Conservation (phyloP, 2,888 invertebrate genomes). For the Drosophila recens region DNA sequence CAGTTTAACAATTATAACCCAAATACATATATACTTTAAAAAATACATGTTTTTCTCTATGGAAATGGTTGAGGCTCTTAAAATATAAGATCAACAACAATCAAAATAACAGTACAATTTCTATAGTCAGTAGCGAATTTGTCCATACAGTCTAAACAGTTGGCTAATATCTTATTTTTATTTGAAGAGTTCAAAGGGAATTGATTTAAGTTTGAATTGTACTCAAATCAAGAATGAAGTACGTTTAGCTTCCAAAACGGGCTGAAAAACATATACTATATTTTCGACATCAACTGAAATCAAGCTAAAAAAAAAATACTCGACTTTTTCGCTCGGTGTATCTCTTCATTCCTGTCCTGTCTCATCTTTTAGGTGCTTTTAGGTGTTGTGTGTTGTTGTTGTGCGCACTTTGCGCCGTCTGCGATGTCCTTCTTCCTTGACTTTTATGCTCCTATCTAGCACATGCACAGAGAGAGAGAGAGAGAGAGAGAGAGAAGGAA, state of each 20-base stretch:
- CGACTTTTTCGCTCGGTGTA: neutral
- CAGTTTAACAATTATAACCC: too few relatives aligned
- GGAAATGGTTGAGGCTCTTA: too few relatives aligned
- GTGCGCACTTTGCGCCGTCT: slow-evolving; percentile 56
- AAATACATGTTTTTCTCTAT: too few relatives aligned
- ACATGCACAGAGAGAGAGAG: slow-evolving; percentile 1
- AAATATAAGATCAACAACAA: too few relatives aligned
- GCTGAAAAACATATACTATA: too few relatives aligned
- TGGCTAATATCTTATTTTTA: too few relatives aligned
- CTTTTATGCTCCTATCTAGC: neutral
- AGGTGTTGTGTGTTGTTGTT: slow-evolving; percentile 43
- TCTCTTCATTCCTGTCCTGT: neutral
- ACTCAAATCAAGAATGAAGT: too few relatives aligned
- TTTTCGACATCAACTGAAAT: neutral
- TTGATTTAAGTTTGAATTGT: neutral
- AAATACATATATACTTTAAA: too few relatives aligned
- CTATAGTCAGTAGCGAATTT: too few relatives aligned
- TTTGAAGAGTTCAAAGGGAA: neutral
- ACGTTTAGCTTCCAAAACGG: neutral
- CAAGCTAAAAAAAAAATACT: neutral
- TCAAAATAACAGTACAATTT: neutral
- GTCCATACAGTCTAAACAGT: too few relatives aligned
- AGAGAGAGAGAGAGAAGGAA: neutral
- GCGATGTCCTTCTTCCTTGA: slow-evolving; percentile 30
- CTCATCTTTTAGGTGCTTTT: slow-evolving; percentile 2